phyloP scores from a whole-genome alignment of 2,797 vertebrate genomes.

The Gastrophryne carolinensis region DNA sequence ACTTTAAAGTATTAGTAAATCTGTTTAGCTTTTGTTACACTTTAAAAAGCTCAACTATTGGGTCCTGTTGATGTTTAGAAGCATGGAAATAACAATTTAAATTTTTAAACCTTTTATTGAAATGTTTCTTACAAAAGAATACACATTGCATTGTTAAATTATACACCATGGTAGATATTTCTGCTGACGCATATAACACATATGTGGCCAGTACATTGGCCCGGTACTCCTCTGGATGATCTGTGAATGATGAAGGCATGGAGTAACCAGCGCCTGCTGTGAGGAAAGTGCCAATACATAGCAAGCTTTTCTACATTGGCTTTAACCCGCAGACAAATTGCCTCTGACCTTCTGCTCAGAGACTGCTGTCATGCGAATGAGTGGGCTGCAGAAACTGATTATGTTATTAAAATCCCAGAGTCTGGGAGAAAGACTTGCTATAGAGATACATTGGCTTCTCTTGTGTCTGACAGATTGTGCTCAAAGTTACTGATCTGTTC shows the following conservation, averaged over 20 bases:
- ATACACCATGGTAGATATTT: too few relatives aligned
- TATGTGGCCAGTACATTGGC: too few relatives aligned
- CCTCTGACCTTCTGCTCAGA: conserved; percentile 14
- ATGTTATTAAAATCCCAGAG: conserved; percentile 10
- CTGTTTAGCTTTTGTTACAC: background rate
- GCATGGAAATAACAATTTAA: too few relatives aligned
- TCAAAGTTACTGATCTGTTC: background rate
- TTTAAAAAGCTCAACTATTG: background rate
- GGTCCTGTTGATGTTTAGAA: too few relatives aligned
- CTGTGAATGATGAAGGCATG: too few relatives aligned
- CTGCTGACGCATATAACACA: too few relatives aligned
- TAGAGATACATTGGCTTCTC: background rate
- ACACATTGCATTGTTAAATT: too few relatives aligned
- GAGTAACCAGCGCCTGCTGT: background rate
- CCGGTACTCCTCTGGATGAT: too few relatives aligned
- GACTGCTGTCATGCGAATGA: conserved; percentile 1
- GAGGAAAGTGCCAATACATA: background rate
- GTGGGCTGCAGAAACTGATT: conserved; percentile 11
- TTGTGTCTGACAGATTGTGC: background rate
- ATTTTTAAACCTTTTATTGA: too few relatives aligned
- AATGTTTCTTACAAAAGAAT: too few relatives aligned
- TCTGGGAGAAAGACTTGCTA: background rate
- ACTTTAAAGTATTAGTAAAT: too few relatives aligned
- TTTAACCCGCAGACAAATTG: conserved; percentile 4
- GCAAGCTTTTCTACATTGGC: background rate